Conservation (phyloP, 1,140 invertebrate genomes). For the Gryon sp. region DNA sequence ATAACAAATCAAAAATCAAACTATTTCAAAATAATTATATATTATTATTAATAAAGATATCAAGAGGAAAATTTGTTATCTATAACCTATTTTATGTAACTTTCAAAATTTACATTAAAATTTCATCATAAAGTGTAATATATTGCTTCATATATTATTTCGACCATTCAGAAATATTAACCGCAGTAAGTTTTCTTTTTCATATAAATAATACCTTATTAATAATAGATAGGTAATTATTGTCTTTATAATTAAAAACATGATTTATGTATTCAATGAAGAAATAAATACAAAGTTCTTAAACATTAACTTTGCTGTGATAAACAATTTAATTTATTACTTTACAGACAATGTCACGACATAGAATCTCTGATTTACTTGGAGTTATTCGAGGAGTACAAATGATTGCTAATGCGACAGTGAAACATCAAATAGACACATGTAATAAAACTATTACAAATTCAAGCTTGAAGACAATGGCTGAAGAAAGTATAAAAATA, state of each 20-base stretch:
- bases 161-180: neutral
- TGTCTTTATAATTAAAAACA: neutral
- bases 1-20: too few relatives aligned
- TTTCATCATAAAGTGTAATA: neutral
- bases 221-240: neutral
- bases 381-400: slow-evolving; percentile 71
- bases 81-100: neutral
- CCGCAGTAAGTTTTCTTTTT: neutral
- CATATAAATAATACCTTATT: neutral
- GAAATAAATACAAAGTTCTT: neutral
- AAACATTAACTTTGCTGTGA: neutral
- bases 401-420: slow-evolving; percentile 67
- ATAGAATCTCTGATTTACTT: slow-evolving; percentile 70
- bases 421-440: slow-evolving; percentile 70
- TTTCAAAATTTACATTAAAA: too few relatives aligned
- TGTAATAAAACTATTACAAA: slow-evolving; percentile 66
- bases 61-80: too few relatives aligned
- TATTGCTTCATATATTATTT: too few relatives aligned
- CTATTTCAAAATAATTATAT: too few relatives aligned
- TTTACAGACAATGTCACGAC: slow-evolving; percentile 69
- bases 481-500: slow-evolving; percentile 64
- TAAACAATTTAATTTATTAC: slow-evolving; percentile 4
- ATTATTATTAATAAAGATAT: too few relatives aligned
- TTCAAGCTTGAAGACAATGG: slow-evolving; percentile 69
- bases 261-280: neutral